Conservation (phyloP, 2,797 vertebrate species). For the Spea hammondii region DNA sequence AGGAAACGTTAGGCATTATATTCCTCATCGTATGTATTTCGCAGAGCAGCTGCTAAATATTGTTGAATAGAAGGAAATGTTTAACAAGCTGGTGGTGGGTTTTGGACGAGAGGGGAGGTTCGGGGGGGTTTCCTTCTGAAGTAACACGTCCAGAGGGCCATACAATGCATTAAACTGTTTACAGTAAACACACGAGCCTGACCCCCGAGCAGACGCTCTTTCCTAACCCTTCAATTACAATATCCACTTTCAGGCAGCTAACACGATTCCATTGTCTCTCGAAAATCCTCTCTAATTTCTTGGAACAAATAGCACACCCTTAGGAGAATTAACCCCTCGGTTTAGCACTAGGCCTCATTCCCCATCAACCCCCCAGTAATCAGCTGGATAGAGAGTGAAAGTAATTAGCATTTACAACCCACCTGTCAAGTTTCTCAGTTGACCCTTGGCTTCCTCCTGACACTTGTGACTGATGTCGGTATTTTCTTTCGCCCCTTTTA, state of each 20-base stretch:
- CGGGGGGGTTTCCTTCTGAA: slow-evolving; percentile 6
- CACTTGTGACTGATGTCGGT: slow-evolving; percentile 20
- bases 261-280: slow-evolving; percentile 22
- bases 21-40: slow-evolving; percentile 44
- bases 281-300: slow-evolving; percentile 47
- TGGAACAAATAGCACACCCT: slow-evolving; percentile 19
- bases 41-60: slow-evolving; percentile 42
- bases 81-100: slow-evolving; percentile 34
- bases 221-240: slow-evolving; percentile 28
- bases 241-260: slow-evolving; percentile 41
- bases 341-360: rapidly evolving
- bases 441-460: slow-evolving; percentile 16
- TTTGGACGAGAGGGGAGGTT: slow-evolving; percentile 1
- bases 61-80: slow-evolving; percentile 45
- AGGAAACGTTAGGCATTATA: slow-evolving; percentile 52
- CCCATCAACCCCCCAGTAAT: neutral
- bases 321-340: slow-evolving; percentile 6
- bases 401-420: slow-evolving; percentile 24
- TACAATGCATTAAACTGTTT: slow-evolving; percentile 30
- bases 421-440: slow-evolving; percentile 25
- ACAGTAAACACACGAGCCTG: slow-evolving; percentile 41
- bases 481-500: slow-evolving; percentile 14
- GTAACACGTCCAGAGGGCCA: slow-evolving; percentile 5
- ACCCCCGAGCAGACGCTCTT: slow-evolving; percentile 30
- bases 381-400: slow-evolving; percentile 39